Conservation (phyloP, 30 jellyfish, hydroid and myxozoan genomes). For the Morbakka virulenta region DNA sequence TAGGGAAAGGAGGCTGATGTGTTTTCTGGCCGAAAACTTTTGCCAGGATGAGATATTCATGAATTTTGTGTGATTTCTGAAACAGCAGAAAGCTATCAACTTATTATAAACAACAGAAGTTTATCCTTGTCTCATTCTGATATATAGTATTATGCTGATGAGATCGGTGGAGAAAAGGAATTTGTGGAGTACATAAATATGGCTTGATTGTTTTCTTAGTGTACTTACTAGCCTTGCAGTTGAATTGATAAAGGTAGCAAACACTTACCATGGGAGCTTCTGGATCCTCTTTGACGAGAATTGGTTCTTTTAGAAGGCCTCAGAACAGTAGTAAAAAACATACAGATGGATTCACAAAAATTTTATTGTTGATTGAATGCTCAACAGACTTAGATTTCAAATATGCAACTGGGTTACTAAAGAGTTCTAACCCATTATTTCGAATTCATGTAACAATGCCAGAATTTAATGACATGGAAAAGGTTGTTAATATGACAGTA, state of each 20-base stretch:
- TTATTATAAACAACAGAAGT: no score
- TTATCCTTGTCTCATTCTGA: no score
- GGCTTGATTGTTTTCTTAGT: no score
- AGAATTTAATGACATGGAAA: constrained; percentile 21
- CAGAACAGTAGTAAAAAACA: not conserved
- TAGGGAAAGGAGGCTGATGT: no score
- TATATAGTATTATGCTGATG: no score
- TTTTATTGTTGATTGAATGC: not conserved
- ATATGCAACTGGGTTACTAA: not conserved
- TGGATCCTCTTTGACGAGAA: not conserved
- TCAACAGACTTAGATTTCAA: not conserved
- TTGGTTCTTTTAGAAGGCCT: not conserved
- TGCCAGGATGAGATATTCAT: no score
- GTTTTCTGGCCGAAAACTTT: no score
- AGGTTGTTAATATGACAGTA: constrained; percentile 37
- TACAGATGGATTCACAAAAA: not conserved
- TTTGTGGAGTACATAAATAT: no score
- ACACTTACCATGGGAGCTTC: not conserved
- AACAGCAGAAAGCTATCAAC: no score
- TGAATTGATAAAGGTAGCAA: not conserved
- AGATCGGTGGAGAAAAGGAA: no score
- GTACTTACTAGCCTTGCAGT: no score
- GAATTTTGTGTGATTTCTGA: no score
- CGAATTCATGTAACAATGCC: constrained; percentile 54
- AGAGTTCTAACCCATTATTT: not conserved